Base-by-base conservation (phyloP, 92 coral and sea anemone species). In the Diadumene lineata region DNA sequence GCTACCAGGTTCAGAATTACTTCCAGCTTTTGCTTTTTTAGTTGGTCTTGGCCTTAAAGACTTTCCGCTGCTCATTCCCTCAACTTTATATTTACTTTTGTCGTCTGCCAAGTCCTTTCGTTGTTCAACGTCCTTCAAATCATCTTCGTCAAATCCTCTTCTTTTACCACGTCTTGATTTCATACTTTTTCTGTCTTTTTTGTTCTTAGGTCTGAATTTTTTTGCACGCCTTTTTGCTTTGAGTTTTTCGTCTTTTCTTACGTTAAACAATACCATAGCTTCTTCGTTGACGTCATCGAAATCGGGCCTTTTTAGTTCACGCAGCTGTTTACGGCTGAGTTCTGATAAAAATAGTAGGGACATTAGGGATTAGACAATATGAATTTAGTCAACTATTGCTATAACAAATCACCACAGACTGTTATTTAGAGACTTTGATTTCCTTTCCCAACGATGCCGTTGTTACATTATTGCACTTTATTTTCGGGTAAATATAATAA, bases 181-280 rank as follows among this genome's bases (percentile, higher is more conserved):
- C 66, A 72, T 13, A 11, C 13, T 56, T 56, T 27, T n/a, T n/a
- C 77, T 43, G 15, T 72, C 33, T 17, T 26, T 72, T 31, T 34
- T 72, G 53, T 34, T 56, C 55, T 34, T 72, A 8, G 77, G 77
- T 34, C 66, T 72, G 34, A 72, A 7, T 11, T 34, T 31, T 16
- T 61, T 32, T 57, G 62, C 43, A n/a, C 56, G 25, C 24, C 60
- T 68, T 74, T 64, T 66, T 0, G 80, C 84, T 67, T 58, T 68
- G 32, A 22, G 31, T 3, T 43, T 79, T 44, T 84, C 88, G 8
- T 56, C 68, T 17, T 11, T 26, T 25, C 50, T 77, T 43, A 84
- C 84, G 31, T 43, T 78, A 66, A 84, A 84, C n/a, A 84, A 48
- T 50, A 66, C 68, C 34, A 84, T 3, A 24, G 88, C 69, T 13